Evolutionary conservation across 2,797 vertebrate species (phyloP).

Genomic region (Lacerta bilineata): DNA sequence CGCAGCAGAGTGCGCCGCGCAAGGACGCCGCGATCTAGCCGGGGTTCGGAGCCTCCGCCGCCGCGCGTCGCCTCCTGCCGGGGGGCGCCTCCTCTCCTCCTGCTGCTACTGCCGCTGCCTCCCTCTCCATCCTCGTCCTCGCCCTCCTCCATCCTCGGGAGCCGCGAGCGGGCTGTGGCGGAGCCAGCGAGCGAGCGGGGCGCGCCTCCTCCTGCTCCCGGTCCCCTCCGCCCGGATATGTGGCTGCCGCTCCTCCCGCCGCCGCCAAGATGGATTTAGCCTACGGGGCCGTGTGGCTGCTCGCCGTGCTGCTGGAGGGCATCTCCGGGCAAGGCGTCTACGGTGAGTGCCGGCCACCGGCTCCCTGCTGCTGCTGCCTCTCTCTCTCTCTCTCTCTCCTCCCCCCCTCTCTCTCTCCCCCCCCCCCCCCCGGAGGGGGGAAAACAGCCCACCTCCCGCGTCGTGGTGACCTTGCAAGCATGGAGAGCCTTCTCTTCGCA

Average conservation of each 20-base stretch:
- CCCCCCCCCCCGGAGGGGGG: not conserved
- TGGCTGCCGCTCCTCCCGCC: not conserved
- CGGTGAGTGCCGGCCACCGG: constrained; percentile 14
- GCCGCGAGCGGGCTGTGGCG: not conserved
- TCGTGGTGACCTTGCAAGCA: not conserved
- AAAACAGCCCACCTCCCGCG: too few species aligned
- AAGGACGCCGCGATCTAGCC: not conserved
- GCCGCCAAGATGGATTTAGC: constrained; percentile 27
- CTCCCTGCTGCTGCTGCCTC: too few species aligned
- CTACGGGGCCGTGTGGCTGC: not conserved
- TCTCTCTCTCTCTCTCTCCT: too few species aligned
- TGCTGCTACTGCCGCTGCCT: too few species aligned
- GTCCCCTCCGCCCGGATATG: not conserved
- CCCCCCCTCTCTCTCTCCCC: too few species aligned
- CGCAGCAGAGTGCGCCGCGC: constrained; percentile 8
- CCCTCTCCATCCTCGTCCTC: too few species aligned
- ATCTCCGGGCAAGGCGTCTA: constrained; percentile 36
- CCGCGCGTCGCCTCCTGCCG: too few species aligned
- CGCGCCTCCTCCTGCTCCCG: not conserved
- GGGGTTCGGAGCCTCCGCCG: not conserved
- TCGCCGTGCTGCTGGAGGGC: not conserved
- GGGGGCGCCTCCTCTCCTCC: not conserved
- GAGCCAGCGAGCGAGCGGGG: not conserved
- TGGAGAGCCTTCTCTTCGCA: too few species aligned
- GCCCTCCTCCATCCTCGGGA: not conserved